A percentile compares a stretch with the other conserved stretches of the same genome.
Evolutionary conservation across 92 coral and sea anemone species (phyloP).

Genomic region (Plumapathes pennacea): DNA sequence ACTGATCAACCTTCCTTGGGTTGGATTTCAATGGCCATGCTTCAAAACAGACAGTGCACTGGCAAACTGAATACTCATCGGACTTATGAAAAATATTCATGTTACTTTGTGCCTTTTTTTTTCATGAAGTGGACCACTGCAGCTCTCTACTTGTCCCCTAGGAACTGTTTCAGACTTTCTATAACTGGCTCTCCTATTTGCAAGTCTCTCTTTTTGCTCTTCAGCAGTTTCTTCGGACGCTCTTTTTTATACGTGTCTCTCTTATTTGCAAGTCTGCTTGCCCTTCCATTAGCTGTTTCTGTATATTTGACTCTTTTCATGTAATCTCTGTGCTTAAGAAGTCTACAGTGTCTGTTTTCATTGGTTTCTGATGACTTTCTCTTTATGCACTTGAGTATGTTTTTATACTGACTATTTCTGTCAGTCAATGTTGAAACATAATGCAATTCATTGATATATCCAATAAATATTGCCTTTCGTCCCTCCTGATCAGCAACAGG

Average conservation of each 20-base stretch:
- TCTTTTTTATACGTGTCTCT: constrained; percentile 10
- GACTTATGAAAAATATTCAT: constrained; percentile 22
- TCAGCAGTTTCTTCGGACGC: not conserved
- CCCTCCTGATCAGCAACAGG: constrained; percentile 12
- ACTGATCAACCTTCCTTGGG: constrained; percentile 4
- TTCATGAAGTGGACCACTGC: no score
- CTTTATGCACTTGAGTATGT: constrained; percentile 6
- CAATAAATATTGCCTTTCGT: constrained; percentile 23
- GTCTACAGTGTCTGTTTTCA: constrained; percentile 17
- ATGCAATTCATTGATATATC: constrained; percentile 29
- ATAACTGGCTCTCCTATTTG: no score
- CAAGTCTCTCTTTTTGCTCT: no score
- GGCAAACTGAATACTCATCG: constrained; percentile 28
- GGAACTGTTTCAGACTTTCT: no score
- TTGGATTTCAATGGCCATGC: constrained; percentile 30
- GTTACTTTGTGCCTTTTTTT: constrained; percentile 6
- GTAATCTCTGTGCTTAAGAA: constrained; percentile 1
- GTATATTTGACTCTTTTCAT: not conserved
- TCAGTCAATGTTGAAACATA: constrained; percentile 20
- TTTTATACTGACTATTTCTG: constrained; percentile 9
- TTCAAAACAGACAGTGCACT: constrained; percentile 52
- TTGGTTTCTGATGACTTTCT: constrained; percentile 16
- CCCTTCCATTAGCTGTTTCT: constrained; percentile 22
- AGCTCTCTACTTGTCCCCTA: no score
- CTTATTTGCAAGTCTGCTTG: constrained; percentile 21